Evolutionary conservation across 2,888 invertebrate genomes (phyloP).

Genomic region (Xestobium rufovillosum): DNA sequence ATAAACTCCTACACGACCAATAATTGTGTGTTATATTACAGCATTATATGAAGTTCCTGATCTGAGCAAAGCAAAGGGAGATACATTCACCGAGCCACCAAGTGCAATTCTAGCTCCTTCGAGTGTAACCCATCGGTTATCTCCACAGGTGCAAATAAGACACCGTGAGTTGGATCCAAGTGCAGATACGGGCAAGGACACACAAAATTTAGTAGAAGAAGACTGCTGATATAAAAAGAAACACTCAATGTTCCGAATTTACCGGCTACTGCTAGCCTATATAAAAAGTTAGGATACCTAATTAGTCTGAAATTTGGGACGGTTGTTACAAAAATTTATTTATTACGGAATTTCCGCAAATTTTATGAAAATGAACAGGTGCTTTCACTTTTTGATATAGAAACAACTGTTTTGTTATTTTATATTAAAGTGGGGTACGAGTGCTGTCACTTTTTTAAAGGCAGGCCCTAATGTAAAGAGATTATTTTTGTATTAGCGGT

Average conservation of each 20-base stretch:
- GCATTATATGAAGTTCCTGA: slow-evolving; percentile 79
- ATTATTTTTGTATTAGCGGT: slow-evolving; percentile 9
- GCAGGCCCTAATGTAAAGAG: slow-evolving; percentile 2
- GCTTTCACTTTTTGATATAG: no score
- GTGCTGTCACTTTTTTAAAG: slow-evolving; percentile 3
- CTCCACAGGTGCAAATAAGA: slow-evolving; percentile 64
- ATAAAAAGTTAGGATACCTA: slow-evolving; percentile 30
- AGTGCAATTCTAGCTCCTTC: slow-evolving; percentile 77
- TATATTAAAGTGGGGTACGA: no score
- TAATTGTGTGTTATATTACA: slow-evolving; percentile 37
- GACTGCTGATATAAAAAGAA: slow-evolving; percentile 55
- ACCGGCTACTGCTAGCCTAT: slow-evolving; percentile 31
- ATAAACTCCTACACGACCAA: slow-evolving; percentile 3
- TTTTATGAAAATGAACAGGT: no score
- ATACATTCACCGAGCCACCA: slow-evolving; percentile 51
- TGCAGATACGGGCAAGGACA: slow-evolving; percentile 84
- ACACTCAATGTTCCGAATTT: slow-evolving; percentile 29
- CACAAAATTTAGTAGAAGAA: slow-evolving; percentile 83
- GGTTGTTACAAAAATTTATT: no score
- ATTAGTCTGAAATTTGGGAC: no score
- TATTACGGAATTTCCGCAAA: no score
- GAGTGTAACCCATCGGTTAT: slow-evolving; percentile 70
- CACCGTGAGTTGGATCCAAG: slow-evolving; percentile 76
- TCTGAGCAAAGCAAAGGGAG: slow-evolving; percentile 55
- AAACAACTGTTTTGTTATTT: no score